These are phyloP conservation scores for Stictocephala bisonia DNA, from an alignment of 2,888 invertebrate species.

Conservation along the genomic window DNA sequence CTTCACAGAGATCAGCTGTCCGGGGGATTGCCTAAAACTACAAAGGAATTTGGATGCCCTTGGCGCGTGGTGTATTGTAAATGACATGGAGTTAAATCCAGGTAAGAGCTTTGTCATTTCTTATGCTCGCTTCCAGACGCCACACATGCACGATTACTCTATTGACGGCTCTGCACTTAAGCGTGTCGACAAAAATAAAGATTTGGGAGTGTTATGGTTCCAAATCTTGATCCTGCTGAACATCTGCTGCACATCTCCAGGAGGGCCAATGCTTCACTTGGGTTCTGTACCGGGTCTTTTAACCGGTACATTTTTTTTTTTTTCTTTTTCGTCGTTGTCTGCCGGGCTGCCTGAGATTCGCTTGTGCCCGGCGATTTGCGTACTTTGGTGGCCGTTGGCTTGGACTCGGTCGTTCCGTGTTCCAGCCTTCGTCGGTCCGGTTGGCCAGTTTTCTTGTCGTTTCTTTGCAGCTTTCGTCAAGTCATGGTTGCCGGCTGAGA, in stretches of 20 bases:
- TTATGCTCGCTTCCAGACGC: background rate
- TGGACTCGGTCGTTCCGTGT: too few relatives aligned
- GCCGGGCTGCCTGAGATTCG: too few relatives aligned
- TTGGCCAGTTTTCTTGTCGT: too few relatives aligned
- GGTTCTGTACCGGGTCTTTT: too few relatives aligned
- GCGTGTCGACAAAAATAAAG: background rate
- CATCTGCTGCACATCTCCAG: background rate
- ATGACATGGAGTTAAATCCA: background rate
- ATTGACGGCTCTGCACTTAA: background rate
- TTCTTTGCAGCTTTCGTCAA: too few relatives aligned
- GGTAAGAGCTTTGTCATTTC: background rate
- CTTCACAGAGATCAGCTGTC: background rate
- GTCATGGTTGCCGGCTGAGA: too few relatives aligned
- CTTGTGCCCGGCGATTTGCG: too few relatives aligned
- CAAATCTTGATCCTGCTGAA: background rate
- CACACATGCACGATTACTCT: background rate
- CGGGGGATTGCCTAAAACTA: background rate
- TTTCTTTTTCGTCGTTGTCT: too few relatives aligned
- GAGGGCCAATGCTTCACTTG: background rate
- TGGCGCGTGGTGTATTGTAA: background rate
- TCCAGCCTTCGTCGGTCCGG: too few relatives aligned
- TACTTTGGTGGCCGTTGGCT: too few relatives aligned
- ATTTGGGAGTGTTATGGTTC: conserved; percentile 7
- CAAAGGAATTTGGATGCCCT: background rate
- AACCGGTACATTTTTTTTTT: too few relatives aligned